These are phyloP conservation scores for Forbesichthys agassizii DNA, from an alignment of 2,113 vertebrate genomes.

Conservation along the genomic window DNA sequence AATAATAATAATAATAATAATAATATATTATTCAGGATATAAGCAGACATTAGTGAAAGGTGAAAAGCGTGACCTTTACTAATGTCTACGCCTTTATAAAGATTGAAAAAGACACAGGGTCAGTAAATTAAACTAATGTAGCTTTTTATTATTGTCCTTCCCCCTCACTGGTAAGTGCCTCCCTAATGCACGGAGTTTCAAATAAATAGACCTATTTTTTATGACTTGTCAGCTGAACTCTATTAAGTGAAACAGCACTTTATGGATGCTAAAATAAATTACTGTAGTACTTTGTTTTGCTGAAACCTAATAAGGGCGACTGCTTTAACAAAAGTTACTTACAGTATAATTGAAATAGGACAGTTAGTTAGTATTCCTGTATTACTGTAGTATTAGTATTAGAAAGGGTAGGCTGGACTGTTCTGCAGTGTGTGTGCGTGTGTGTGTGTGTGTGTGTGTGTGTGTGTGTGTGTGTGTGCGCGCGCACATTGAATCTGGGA, in stretches of 20 bases:
- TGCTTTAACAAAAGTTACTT: background rate
- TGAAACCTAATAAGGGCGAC: background rate
- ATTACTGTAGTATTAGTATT: background rate
- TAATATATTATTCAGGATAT: no score
- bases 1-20: no score
- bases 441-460: no score
- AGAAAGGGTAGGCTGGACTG: background rate
- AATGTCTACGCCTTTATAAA: no score
- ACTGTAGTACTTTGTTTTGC: background rate
- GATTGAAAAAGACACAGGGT: background rate
- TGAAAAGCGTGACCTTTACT: no score
- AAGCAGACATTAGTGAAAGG: no score
- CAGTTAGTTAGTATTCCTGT: background rate
- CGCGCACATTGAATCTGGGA: background rate
- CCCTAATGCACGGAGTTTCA: conserved; percentile 7
- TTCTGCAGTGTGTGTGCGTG: background rate
- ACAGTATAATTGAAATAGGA: background rate
- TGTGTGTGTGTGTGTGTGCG: no score
- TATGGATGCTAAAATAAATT: background rate
- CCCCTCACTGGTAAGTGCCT: conserved; percentile 12
- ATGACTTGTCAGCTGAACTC: background rate
- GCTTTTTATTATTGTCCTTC: conserved; percentile 15
- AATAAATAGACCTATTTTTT: background rate
- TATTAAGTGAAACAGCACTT: background rate
- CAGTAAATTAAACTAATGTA: conserved; percentile 29